Base-by-base conservation (phyloP, 2,113 vertebrate species). In the Mugil cephalus region DNA sequence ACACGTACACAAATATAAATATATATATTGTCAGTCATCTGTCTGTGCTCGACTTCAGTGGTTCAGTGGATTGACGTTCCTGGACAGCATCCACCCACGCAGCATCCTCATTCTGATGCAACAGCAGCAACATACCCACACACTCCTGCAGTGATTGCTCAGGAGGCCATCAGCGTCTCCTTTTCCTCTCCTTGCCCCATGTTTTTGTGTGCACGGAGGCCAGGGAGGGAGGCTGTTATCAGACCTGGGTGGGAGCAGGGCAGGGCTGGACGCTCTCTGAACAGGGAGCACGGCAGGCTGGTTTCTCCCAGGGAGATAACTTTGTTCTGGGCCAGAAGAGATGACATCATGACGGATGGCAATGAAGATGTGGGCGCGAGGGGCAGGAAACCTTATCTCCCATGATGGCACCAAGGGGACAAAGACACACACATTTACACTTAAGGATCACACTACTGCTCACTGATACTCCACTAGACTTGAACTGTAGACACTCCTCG, bases 321-420 rank as follows among this genome's bases (percentile, higher is more conserved):
- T 91, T 88, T 93, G 85, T 92, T 91, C 83, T 89, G 42, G 81
- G 61, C 81, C 73, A 66, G 56, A 55, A 81, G 75, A 87, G 84
- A 87, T 91, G 89, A 93, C 90, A 89, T 92, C 91, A 92, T 92
- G 83, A 90, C 77, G 71, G 83, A 86, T 88, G 63, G 77, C 53
- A 47, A 91, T 77, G 84, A 80, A 86, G 81, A 88, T 64, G 82
- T 74, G 75, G 74, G 67, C 6, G 58, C 64, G 67, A 54, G 38
- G 67, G 74, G 45, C 82, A 89, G 91, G 90, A 90, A 87, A 51
- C 19, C 55, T 90, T 94, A 91, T 93, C 91, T 80, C 52, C 69
- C 54, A 56, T 62, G 71, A 39, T 87, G 84, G 86, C 86, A 84
- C 82, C 38, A 3, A 60, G 24, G 50, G 38, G 53, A 79, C 7